Evolutionary conservation across 2,888 invertebrate genomes (phyloP), one percentile per base, ranked within the genome.

Genomic region (Zygogramma bicolorata): DNA sequence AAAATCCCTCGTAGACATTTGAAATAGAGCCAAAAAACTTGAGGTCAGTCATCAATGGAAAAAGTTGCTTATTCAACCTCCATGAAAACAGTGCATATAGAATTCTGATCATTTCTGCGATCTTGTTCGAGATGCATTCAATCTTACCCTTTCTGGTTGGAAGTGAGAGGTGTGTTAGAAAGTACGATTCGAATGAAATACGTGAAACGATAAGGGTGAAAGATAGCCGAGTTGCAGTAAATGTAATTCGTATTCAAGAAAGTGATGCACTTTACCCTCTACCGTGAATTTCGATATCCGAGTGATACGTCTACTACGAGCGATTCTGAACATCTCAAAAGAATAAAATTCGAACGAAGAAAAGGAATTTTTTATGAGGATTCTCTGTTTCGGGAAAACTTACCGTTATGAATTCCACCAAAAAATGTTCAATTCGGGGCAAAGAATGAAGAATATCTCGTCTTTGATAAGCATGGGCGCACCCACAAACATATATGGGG

Each of bases 191-290:
- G 53, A 25, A 53, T 53, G 25, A 53, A 53, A 46, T 29, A 40
- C 38, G 61, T 42, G 27, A 13, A 46, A n/a, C 46, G 46, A 63
- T 63, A 63, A 46, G 22, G 20, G 25, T 53, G 63, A 46, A n/a
- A 63, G 18, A 62, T 42, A 15, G 40, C 6, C 31, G 27, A 63
- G 25, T 31, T 63, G 63, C 46, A 46, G 46, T 46, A 46, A 46
- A 20, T 46, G 63, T 29, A 49, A 63, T 63, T 29, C 63, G 29
- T 20, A 63, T 63, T 63, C 63, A 63, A 25, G 46, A 31, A 63
- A 53, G 53, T 25, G 46, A 63, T 63, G 63, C 63, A 63, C 63
- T 63, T 20, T 10, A 46, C 46, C 27, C n/a, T 20, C 49, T 63
- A 31, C 63, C n/a, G 15, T 25, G 46, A 63, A 46, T 38, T 61